A percentile compares a stretch with the other conserved stretches of the same genome.
Evolutionary conservation across 2,888 invertebrate species (phyloP).

Genomic region (Campoplex nolae): DNA sequence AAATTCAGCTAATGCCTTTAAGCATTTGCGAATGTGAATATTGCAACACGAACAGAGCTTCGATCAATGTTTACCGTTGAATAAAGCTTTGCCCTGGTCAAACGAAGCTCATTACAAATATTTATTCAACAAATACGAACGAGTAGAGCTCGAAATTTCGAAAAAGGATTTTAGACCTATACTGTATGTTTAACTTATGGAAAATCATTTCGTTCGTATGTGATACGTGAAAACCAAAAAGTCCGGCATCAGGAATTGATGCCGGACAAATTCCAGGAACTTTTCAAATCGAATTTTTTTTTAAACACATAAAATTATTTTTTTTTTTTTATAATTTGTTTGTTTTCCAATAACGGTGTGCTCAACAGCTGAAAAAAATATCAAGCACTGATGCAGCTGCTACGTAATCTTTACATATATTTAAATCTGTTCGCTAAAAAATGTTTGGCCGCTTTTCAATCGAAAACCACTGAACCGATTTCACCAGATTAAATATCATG

Average conservation of each 20-base stretch:
- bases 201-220: not conserved
- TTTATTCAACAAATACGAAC: constrained; percentile 71
- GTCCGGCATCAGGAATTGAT: not conserved
- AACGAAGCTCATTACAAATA: constrained; percentile 70
- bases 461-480: no score
- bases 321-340: no score
- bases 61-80: constrained; percentile 72
- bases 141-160: constrained; percentile 11
- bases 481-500: no score
- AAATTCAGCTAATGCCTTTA: not conserved
- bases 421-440: no score
- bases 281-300: no score
- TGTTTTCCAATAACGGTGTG: no score
- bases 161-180: not conserved
- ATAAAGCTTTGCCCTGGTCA: constrained; percentile 72
- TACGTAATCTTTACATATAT: no score
- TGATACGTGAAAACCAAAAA: not conserved
- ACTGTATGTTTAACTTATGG: not conserved
- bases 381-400: no score
- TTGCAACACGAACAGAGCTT: constrained; percentile 47
- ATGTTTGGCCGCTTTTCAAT: no score
- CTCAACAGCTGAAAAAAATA: no score
- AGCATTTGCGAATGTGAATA: constrained; percentile 33
- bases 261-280: not conserved
- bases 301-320: no score